These are phyloP conservation scores for Pygoscelis antarcticus DNA, from an alignment of 2,113 vertebrate species.

Conservation along the genomic window DNA sequence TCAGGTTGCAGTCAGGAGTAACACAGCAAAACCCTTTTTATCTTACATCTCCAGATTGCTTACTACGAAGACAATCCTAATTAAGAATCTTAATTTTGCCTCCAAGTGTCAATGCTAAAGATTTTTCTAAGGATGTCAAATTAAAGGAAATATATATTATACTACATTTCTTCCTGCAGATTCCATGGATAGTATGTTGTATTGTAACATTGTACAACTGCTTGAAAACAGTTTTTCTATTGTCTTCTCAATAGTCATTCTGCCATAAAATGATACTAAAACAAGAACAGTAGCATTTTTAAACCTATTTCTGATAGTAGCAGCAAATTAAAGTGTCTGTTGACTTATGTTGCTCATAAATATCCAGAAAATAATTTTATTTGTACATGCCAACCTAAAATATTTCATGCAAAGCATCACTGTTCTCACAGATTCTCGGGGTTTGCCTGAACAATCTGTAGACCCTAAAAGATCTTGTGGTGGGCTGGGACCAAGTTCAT, in stretches of 20 bases:
- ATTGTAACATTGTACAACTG: not conserved
- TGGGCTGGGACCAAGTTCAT: not conserved
- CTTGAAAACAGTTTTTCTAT: not conserved
- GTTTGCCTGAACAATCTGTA: not conserved
- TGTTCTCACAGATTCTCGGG: not conserved
- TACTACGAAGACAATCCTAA: not conserved
- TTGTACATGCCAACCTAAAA: not conserved
- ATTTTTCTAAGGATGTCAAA: not conserved
- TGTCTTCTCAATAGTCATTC: not conserved
- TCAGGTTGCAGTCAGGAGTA: not conserved
- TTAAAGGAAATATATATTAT: not conserved
- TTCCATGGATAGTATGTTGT: not conserved
- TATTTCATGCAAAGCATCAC: not conserved
- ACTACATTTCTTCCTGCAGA: not conserved
- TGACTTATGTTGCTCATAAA: not conserved
- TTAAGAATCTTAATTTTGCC: not conserved
- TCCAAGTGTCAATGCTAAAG: not conserved
- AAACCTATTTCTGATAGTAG: not conserved
- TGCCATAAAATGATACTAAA: not conserved
- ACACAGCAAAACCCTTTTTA: not conserved
- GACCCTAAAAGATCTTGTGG: not conserved
- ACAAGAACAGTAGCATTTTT: not conserved
- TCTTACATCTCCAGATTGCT: not conserved
- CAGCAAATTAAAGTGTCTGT: not conserved
- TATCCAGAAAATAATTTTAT: not conserved